Conservation (phyloP, 37 sponge, comb jelly and placozoan genomes). For the Lycopodina hypogea region DNA sequence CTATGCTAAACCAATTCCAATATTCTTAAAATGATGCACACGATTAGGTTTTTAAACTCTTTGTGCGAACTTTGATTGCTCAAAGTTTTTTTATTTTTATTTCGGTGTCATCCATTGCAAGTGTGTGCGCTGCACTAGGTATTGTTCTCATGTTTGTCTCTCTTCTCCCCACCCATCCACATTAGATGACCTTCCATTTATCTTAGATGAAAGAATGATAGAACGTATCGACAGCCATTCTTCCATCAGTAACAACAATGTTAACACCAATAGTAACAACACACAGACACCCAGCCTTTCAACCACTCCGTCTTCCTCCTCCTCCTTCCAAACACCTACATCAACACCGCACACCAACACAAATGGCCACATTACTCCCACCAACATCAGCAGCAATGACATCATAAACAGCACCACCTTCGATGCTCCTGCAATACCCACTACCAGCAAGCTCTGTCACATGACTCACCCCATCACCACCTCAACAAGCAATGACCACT, state of each 20-base stretch:
- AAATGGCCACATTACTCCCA: background rate
- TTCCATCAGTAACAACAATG: background rate
- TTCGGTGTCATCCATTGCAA: too few relatives aligned
- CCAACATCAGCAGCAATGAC: background rate
- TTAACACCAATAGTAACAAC: too few relatives aligned
- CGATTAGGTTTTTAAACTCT: too few relatives aligned
- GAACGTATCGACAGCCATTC: constrained; percentile 42
- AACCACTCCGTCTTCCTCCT: background rate
- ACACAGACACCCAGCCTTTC: background rate
- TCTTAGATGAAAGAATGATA: constrained; percentile 44
- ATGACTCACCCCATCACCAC: background rate
- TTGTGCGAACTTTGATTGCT: too few relatives aligned
- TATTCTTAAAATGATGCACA: too few relatives aligned
- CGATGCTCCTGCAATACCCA: background rate
- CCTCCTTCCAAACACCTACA: too few relatives aligned
- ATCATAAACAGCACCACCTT: background rate
- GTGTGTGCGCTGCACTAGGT: too few relatives aligned
- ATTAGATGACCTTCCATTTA: constrained; percentile 19
- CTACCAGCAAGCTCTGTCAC: constrained; percentile 10
- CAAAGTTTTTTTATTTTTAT: too few relatives aligned
- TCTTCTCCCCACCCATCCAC: too few relatives aligned
- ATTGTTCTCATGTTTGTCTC: too few relatives aligned
- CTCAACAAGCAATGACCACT: background rate
- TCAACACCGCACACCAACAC: too few relatives aligned
- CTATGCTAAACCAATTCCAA: too few relatives aligned